Percentiles rank a stretch among this genome's conserved stretches.
Conservation (phyloP, 2,888 invertebrate species). For the Trachelus iudaicus region DNA sequence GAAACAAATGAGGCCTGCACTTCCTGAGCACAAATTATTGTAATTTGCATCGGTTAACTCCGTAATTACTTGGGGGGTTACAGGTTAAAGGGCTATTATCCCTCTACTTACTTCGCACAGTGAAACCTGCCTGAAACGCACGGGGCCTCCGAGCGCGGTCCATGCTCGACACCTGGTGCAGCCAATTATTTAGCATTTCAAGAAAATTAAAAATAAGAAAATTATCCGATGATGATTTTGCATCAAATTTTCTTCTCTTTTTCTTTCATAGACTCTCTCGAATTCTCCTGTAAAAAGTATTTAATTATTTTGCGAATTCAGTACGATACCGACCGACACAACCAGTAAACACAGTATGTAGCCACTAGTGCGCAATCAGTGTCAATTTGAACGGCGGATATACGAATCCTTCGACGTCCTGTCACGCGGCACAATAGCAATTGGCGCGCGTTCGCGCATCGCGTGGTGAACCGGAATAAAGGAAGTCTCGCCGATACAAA, state of each 20-base stretch:
- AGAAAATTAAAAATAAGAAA: neutral
- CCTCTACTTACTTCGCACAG: slow-evolving; percentile 37
- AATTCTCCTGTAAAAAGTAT: neutral
- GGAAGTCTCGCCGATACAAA: neutral
- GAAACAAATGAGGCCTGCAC: slow-evolving; percentile 38
- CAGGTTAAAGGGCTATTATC: slow-evolving; percentile 55
- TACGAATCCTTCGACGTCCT: neutral
- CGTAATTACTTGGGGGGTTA: slow-evolving; percentile 53
- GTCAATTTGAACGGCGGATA: neutral
- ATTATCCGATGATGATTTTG: neutral
- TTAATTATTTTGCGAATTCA: neutral
- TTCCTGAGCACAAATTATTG: slow-evolving; percentile 55
- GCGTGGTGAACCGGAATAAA: neutral
- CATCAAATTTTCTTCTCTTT: no score
- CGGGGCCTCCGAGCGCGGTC: neutral
- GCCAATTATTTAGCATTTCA: neutral
- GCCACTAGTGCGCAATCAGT: neutral
- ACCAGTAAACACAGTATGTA: neutral
- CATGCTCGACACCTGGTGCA: neutral
- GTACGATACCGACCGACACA: neutral
- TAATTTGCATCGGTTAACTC: slow-evolving; percentile 58
- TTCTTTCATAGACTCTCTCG: neutral
- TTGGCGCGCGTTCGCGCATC: neutral
- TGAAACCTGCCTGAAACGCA: slow-evolving; percentile 6
- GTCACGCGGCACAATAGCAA: neutral